Evolutionary conservation across 1,140 invertebrate genomes (phyloP).

Genomic region (Oscheius sp.): DNA sequence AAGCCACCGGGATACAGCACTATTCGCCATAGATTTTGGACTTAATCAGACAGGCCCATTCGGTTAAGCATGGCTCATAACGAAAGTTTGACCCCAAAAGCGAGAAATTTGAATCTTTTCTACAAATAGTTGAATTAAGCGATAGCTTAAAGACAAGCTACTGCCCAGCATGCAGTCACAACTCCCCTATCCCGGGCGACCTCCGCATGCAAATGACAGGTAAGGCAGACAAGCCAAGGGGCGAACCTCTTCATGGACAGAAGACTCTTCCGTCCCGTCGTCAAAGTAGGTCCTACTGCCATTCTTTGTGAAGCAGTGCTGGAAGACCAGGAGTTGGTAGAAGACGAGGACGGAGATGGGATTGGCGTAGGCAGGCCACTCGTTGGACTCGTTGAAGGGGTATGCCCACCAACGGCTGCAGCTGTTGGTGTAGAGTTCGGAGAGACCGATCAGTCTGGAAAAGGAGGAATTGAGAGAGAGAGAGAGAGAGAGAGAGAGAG

Average conservation of each 20-base stretch:
- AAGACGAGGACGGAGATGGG: constrained; percentile 44
- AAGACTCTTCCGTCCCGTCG: constrained; percentile 49
- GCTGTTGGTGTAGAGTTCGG: constrained; percentile 28
- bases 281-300: constrained; percentile 41
- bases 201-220: too few relatives aligned
- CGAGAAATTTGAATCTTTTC: background rate
- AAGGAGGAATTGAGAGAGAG: background rate
- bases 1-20: too few relatives aligned
- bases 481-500: background rate
- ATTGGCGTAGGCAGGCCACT: constrained; percentile 52
- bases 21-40: too few relatives aligned
- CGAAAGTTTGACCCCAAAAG: too few relatives aligned
- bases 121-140: constrained; percentile 2
- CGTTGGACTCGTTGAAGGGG: constrained; percentile 1
- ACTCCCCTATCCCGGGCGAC: background rate
- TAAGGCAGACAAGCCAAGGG: background rate
- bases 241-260: constrained; percentile 57
- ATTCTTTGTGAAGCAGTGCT: constrained; percentile 53
- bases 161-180: background rate
- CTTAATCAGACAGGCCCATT: too few relatives aligned
- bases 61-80: too few relatives aligned
- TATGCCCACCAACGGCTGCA: constrained; percentile 52
- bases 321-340: constrained; percentile 46
- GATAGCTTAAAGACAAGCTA: background rate
- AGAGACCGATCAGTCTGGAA: constrained; percentile 51